Percentiles rank a stretch among this genome's conserved stretches.
Evolutionary conservation across 1,140 invertebrate species (phyloP).

Genomic region (Drosophila lini): DNA sequence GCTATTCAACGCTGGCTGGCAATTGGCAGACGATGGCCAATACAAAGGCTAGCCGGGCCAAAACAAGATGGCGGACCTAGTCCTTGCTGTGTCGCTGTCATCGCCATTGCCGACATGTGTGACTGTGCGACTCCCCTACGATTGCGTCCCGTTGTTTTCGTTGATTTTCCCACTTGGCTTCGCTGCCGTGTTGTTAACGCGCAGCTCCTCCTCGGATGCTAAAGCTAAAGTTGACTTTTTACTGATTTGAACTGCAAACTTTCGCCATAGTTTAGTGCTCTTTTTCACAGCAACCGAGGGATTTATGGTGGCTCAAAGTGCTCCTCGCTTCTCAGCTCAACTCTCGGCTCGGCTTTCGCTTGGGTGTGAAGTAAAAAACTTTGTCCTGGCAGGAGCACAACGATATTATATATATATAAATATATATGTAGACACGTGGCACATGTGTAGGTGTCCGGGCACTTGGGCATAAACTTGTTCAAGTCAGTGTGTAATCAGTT

Average conservation of each 20-base stretch:
- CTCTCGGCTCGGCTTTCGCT: conserved; percentile 26
- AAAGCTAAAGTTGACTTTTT: conserved; percentile 50
- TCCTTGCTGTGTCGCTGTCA: conserved; percentile 15
- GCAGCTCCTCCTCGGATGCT: conserved; percentile 35
- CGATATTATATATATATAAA: conserved; percentile 4
- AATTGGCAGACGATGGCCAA: conserved; percentile 49
- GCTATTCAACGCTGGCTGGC: conserved; percentile 18
- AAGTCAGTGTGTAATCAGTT: conserved; percentile 66
- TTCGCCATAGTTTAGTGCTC: conserved; percentile 53
- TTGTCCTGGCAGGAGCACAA: conserved; percentile 50
- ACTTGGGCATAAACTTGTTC: conserved; percentile 34
- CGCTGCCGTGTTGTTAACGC: conserved; percentile 42
- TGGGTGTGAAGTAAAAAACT: conserved; percentile 61
- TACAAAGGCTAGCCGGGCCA: conserved; percentile 39
- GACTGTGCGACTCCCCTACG: neutral
- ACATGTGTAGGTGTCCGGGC: conserved; percentile 39
- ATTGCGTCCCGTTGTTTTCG: conserved; percentile 17
- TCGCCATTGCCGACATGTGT: conserved; percentile 10
- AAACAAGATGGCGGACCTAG: conserved; percentile 50
- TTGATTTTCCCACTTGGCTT: conserved; percentile 44
- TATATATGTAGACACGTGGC: conserved; percentile 14
- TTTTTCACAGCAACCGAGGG: conserved; percentile 37
- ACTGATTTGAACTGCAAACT: conserved; percentile 51
- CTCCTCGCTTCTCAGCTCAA: conserved; percentile 44
- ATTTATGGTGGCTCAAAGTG: conserved; percentile 66